Evolutionary conservation across 2,888 invertebrate species (phyloP), one percentile per base, ranked within the genome.

Genomic region (Acleris cristana): DNA sequence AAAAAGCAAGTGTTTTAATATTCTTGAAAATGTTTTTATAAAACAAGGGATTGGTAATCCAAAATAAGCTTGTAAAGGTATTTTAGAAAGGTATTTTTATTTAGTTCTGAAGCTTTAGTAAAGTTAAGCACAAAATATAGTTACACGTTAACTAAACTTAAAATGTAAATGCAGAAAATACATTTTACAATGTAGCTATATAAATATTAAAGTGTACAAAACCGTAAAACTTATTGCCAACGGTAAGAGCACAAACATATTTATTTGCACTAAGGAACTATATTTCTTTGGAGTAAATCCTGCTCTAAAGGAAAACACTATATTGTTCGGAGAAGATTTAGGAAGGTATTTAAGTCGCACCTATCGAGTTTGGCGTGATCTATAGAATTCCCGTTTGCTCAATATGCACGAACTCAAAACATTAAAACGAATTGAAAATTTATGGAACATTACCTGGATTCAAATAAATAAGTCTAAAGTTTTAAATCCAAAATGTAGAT

Each of bases 171-270:
- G 3, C 34, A 12, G 34, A 2, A 34, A 34, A 34, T 12, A 34
- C 10, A 34, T 12, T 34, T 34, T 12, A 40, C 40, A 14, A 14
- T 1, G 40, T 3, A 12, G 0, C 40, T 40, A 10, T 34, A 34
- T 34, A 34, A 10, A 45, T 45, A 6, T 45, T 45, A 58, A 58
- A 18, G 30, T 19, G 21, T n/a, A 49, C 40, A 40, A 49, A 40
- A 14, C 40, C 40, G 26, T 12, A 8, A 14, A 18, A 64, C 30
- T 54, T 59, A 58, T 59, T 26, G 48, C 53, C 40, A 18, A 54
- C 55, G 54, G 18, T 60, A 59, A 53, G 49, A 44, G 65, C 60
- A 55, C 55, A 65, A 65, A 59, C 18, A 55, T 53, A 53, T 60
- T 55, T 44, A 55, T 60, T 16, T 55, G 60, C 60, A 55, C 55